Evolutionary conservation across 2,888 invertebrate species (phyloP), one percentile per base, ranked within the genome.

Genomic region (Azorinus chamasolen): DNA sequence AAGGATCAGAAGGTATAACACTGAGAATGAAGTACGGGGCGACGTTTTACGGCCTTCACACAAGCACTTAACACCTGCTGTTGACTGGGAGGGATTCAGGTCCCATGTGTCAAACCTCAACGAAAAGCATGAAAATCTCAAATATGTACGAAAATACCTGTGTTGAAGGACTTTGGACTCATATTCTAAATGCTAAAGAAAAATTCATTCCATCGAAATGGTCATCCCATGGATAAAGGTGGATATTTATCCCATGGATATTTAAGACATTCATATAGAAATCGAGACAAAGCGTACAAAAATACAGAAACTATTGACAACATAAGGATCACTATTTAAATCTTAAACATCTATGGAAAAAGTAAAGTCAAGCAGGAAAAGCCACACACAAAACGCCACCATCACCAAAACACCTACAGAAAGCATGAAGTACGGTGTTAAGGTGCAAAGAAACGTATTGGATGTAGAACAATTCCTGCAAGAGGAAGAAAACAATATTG

Each of bases 21-120:
- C n/a, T n/a, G n/a, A n/a, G n/a, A n/a, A n/a, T n/a, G n/a, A n/a
- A n/a, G n/a, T n/a, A n/a, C n/a, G n/a, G n/a, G n/a, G n/a, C n/a
- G n/a, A n/a, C n/a, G n/a, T n/a, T n/a, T n/a, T n/a, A n/a, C n/a
- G n/a, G n/a, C n/a, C n/a, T n/a, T n/a, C n/a, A n/a, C n/a, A n/a
- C n/a, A n/a, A 20, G 58, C 50, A 27, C 41, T n/a, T n/a, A n/a
- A n/a, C n/a, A n/a, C n/a, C n/a, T n/a, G n/a, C n/a, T n/a, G n/a
- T n/a, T n/a, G n/a, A 51, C 58, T 48, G 48, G 70, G 70, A 70
- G 14, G 54, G 54, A 20, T 24, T 70, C 14, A 62, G 37, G 25
- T 14, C 32, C 22, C 24, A 62, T n/a, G 20, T 70, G 27, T n/a
- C 43, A 22, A 25, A 51, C 32, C 41, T 63, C 37, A 63, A 71